Evolutionary conservation across 2,797 vertebrate species (phyloP).

Genomic region (Galago senegalensis): DNA sequence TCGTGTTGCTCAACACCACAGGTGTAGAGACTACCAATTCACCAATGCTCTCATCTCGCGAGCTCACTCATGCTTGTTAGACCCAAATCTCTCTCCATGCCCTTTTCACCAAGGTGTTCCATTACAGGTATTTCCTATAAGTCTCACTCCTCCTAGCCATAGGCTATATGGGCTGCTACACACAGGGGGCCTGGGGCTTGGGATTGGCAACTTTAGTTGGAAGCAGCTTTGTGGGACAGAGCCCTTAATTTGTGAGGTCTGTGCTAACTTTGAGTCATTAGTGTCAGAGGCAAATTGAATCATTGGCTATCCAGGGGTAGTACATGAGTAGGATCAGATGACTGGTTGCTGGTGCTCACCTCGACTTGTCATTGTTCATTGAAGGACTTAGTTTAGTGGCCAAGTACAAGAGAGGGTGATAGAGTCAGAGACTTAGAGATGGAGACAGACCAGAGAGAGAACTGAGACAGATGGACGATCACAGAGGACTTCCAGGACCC

Average conservation of each 20-base stretch:
- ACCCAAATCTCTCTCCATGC: too few relatives aligned
- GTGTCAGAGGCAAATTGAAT: not conserved
- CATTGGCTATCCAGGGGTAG: not conserved
- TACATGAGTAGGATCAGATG: not conserved
- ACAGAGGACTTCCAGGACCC: not conserved
- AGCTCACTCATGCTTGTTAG: too few relatives aligned
- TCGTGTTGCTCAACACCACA: too few relatives aligned
- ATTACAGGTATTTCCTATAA: too few relatives aligned
- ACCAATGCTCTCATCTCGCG: too few relatives aligned
- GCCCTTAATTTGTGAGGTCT: not conserved
- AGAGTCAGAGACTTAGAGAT: not conserved
- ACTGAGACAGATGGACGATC: not conserved
- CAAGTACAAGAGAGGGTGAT: not conserved
- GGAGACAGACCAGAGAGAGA: not conserved
- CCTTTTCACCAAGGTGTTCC: too few relatives aligned
- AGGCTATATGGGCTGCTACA: too few relatives aligned
- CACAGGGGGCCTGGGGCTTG: not conserved
- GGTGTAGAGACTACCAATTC: too few relatives aligned
- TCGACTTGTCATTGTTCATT: not conserved
- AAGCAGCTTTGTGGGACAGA: not conserved
- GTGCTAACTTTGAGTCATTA: not conserved
- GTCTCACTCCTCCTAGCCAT: too few relatives aligned
- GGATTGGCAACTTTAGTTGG: not conserved
- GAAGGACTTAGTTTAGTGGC: not conserved
- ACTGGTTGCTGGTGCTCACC: not conserved